These are phyloP conservation scores for Trichonephila clavata DNA, from an alignment of 1,140 invertebrate species.

Conservation along the genomic window DNA sequence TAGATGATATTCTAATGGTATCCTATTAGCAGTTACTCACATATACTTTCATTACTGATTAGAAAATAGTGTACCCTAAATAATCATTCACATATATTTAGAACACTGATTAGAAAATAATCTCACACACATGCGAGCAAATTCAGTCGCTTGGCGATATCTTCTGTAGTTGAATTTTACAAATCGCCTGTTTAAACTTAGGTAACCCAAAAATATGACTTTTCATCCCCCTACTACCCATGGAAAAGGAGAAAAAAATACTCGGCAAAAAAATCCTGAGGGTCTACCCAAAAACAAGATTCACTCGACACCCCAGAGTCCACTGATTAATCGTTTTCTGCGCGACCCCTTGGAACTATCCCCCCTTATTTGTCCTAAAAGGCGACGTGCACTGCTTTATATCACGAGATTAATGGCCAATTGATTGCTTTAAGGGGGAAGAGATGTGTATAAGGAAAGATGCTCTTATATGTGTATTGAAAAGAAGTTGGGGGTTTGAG, in stretches of 20 bases:
- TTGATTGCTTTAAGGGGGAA: conserved; percentile 68
- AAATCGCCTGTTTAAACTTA: not conserved
- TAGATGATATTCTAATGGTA: too few relatives aligned
- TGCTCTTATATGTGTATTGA: conserved; percentile 67
- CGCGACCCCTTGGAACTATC: not conserved
- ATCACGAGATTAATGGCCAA: conserved; percentile 66
- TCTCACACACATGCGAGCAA: not conserved
- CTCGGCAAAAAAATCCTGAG: conserved; percentile 55
- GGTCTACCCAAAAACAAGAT: conserved; percentile 72
- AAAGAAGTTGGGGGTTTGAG: conserved; percentile 63
- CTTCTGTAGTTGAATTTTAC: not conserved
- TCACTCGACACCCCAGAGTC: conserved; percentile 73
- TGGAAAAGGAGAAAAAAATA: conserved; percentile 52
- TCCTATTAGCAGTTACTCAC: too few relatives aligned
- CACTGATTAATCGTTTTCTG: conserved; percentile 73
- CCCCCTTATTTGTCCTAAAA: conserved; percentile 64
- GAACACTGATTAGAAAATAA: too few relatives aligned
- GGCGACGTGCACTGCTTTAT: conserved; percentile 70
- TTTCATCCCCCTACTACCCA: not conserved
- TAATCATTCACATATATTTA: too few relatives aligned
- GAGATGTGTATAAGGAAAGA: conserved; percentile 36
- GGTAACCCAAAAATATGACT: conserved; percentile 61
- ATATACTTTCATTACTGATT: too few relatives aligned
- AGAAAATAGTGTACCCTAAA: too few relatives aligned
- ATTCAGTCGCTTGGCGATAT: conserved; percentile 42